Percentiles rank a stretch among this genome's conserved stretches.
Evolutionary conservation across 1,140 invertebrate species (phyloP).

Genomic region (Idris sp.): DNA sequence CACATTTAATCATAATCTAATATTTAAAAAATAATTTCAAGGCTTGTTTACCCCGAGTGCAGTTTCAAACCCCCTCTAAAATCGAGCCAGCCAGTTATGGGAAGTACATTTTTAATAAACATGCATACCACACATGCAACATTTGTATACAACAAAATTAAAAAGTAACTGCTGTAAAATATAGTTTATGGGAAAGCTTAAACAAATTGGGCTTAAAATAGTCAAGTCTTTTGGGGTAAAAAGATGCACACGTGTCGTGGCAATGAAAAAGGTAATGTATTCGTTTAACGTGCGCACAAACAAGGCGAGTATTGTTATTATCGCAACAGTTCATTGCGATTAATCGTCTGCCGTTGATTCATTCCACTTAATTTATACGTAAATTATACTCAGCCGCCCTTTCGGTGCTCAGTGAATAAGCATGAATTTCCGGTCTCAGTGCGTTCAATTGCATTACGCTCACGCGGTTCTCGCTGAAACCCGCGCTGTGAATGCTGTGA

Average conservation of each 20-base stretch:
- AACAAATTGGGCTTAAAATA: too few species aligned
- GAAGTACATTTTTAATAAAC: slow-evolving; percentile 60
- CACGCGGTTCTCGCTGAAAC: slow-evolving; percentile 59
- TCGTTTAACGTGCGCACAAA: slow-evolving; percentile 66
- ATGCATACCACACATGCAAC: too few species aligned
- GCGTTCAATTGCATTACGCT: slow-evolving; percentile 66
- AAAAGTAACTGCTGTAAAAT: too few species aligned
- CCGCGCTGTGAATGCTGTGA: slow-evolving; percentile 64
- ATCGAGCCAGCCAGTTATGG: slow-evolving; percentile 28
- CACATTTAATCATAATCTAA: slow-evolving; percentile 80
- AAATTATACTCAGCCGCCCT: slow-evolving; percentile 71
- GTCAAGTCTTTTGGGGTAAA: too few species aligned
- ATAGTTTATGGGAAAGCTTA: too few species aligned
- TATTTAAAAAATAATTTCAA: slow-evolving; percentile 80
- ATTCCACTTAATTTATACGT: slow-evolving; percentile 69
- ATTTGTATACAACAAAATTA: too few species aligned
- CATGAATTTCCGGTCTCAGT: slow-evolving; percentile 75
- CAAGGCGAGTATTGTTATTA: slow-evolving; percentile 65
- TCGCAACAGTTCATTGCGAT: slow-evolving; percentile 68
- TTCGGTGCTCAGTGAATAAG: slow-evolving; percentile 76
- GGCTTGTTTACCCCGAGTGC: slow-evolving; percentile 77
- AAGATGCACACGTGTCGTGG: slow-evolving; percentile 69
- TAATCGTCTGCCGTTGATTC: slow-evolving; percentile 73
- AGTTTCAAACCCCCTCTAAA: too few species aligned
- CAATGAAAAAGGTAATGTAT: slow-evolving; percentile 74